Evolutionary conservation across 2,888 invertebrate genomes (phyloP).

Genomic region (Trichopoda pennipes): DNA sequence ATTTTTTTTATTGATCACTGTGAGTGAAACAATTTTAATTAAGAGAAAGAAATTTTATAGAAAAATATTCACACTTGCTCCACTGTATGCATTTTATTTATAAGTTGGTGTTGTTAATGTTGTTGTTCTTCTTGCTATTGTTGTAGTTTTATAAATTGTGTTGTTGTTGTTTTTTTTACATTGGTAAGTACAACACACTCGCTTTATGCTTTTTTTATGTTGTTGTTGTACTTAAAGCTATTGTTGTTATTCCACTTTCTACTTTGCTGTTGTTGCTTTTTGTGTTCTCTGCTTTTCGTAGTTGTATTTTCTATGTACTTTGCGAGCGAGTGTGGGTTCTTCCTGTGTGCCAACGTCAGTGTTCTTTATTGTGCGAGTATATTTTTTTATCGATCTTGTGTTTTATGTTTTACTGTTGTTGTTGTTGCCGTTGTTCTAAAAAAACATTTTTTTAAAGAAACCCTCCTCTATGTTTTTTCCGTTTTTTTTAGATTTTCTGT

Average conservation of each 20-base stretch:
- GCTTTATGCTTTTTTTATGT: constrained; percentile 15
- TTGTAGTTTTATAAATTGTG: constrained; percentile 14
- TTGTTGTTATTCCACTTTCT: constrained; percentile 47
- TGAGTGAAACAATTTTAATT: too few species aligned
- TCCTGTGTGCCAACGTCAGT: constrained; percentile 54
- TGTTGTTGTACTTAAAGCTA: constrained; percentile 28
- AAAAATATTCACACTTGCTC: background rate
- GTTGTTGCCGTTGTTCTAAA: constrained; percentile 38
- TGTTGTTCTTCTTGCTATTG: constrained; percentile 5
- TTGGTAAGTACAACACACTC: constrained; percentile 43
- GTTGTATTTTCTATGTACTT: constrained; percentile 4
- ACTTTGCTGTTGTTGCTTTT: constrained; percentile 2
- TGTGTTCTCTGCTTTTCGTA: background rate
- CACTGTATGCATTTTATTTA: constrained; percentile 6
- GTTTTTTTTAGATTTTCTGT: constrained; percentile 23
- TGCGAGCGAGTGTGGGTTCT: constrained; percentile 57
- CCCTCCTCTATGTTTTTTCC: constrained; percentile 54
- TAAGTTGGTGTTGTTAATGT: background rate
- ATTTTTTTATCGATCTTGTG: constrained; percentile 68
- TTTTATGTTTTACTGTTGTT: constrained; percentile 59
- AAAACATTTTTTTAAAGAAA: constrained; percentile 38
- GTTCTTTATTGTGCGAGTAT: constrained; percentile 47
- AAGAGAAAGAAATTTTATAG: too few species aligned
- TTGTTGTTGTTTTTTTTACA: too few species aligned
- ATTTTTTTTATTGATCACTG: too few species aligned